These are phyloP conservation scores for Amblyjoppa fuscipennis DNA, from an alignment of 2,888 invertebrate genomes.

Conservation along the genomic window DNA sequence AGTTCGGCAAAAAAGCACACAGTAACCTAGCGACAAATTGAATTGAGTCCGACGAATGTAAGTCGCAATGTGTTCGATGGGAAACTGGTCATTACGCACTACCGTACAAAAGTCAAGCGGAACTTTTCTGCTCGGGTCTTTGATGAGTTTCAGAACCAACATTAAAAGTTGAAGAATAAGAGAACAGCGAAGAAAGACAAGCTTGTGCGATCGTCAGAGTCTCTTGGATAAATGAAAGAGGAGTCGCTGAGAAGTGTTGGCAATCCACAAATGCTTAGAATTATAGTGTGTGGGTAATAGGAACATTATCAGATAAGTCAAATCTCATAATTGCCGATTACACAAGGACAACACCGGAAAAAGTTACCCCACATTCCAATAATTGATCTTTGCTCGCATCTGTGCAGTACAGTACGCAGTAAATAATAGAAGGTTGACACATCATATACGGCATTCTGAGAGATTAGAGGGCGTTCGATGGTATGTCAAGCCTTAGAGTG, in stretches of 20 bases:
- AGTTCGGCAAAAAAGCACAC: not conserved
- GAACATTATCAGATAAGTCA: not conserved
- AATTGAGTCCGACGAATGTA: not conserved
- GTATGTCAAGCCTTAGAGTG: too few relatives aligned
- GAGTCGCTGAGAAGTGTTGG: not conserved
- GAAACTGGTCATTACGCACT: too few relatives aligned
- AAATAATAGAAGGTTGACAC: not conserved
- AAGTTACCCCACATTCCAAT: not conserved
- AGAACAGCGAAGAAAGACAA: not conserved
- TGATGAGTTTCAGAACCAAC: not conserved
- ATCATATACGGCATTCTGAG: not conserved
- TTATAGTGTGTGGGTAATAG: not conserved
- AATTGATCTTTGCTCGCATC: not conserved
- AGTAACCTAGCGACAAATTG: not conserved
- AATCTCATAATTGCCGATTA: not conserved
- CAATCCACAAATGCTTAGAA: not conserved
- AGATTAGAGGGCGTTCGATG: too few relatives aligned
- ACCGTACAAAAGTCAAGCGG: not conserved
- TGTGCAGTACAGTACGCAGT: not conserved
- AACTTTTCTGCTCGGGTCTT: not conserved
- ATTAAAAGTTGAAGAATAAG: not conserved
- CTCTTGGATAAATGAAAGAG: not conserved
- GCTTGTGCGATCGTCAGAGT: not conserved
- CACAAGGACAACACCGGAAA: not conserved
- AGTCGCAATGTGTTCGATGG: too few relatives aligned